These are phyloP conservation scores for Drosophila tani DNA, from an alignment of 1,140 invertebrate genomes.

Conservation along the genomic window DNA sequence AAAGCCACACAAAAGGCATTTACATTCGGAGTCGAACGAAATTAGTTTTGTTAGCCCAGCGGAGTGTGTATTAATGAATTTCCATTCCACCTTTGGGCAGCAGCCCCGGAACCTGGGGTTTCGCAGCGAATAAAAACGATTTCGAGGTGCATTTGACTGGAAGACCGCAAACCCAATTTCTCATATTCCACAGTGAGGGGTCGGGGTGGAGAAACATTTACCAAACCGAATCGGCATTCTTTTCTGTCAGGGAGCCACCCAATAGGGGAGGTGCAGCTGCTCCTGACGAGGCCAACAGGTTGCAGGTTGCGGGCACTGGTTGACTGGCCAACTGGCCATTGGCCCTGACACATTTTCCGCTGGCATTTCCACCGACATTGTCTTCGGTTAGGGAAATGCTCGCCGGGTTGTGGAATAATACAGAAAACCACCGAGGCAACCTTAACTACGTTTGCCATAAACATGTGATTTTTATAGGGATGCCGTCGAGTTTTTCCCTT, in stretches of 20 bases:
- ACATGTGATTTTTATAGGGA: constrained; percentile 62
- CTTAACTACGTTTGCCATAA: constrained; percentile 42
- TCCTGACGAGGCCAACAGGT: constrained; percentile 17
- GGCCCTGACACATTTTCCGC: constrained; percentile 45
- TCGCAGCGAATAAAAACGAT: constrained; percentile 46
- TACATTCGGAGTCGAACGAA: constrained; percentile 54
- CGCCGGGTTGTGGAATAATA: constrained; percentile 9
- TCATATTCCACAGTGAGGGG: constrained; percentile 33
- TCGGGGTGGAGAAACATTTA: constrained; percentile 24
- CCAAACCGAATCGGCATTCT: constrained; percentile 50
- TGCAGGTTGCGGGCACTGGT: constrained; percentile 7
- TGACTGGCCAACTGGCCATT: constrained; percentile 34
- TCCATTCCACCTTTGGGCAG: constrained; percentile 11
- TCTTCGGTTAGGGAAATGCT: constrained; percentile 23
- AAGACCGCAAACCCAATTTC: constrained; percentile 74
- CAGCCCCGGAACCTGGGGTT: constrained; percentile 10
- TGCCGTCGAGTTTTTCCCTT: background rate
- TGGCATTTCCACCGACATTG: constrained; percentile 25
- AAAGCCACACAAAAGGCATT: constrained; percentile 71
- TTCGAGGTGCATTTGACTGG: constrained; percentile 74
- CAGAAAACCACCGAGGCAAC: constrained; percentile 28
- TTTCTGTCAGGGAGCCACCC: constrained; percentile 17
- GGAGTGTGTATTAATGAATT: constrained; percentile 42
- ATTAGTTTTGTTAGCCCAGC: constrained; percentile 67
- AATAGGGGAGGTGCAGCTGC: constrained; percentile 7